phyloP scores from a whole-genome alignment of 2,888 invertebrate genomes.

The Calliscelio sp. region DNA sequence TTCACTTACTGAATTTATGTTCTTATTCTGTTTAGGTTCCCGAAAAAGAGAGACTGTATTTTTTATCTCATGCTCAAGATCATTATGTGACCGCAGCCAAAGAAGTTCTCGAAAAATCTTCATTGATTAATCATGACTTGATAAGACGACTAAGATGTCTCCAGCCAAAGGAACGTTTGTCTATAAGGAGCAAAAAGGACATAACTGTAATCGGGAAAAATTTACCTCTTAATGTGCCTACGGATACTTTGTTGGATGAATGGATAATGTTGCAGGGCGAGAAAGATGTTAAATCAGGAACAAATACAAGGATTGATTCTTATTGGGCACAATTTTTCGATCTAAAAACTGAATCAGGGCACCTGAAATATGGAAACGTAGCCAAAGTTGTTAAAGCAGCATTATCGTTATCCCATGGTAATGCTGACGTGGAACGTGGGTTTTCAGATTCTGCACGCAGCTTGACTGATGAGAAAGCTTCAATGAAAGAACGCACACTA shows the following conservation, averaged over 20 bases:
- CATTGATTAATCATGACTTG: conserved; percentile 16
- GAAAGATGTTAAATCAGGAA: conserved; percentile 28
- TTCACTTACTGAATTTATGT: conserved; percentile 3
- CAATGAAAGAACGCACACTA: conserved; percentile 63
- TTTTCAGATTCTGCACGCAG: conserved; percentile 62
- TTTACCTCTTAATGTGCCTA: conserved; percentile 48
- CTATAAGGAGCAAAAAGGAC: conserved; percentile 7
- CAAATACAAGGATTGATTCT: conserved; percentile 55
- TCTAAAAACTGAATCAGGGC: conserved; percentile 45
- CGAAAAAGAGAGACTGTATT: neutral
- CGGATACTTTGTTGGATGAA: conserved; percentile 45
- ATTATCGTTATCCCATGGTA: conserved; percentile 67
- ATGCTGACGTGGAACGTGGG: conserved; percentile 67
- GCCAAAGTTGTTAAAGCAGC: conserved; percentile 61
- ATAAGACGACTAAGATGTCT: conserved; percentile 6
- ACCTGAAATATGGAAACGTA: conserved; percentile 50
- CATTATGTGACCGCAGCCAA: conserved; percentile 37
- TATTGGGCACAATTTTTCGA: conserved; percentile 65
- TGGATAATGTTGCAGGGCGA: conserved; percentile 64
- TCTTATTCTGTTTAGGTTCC: neutral
- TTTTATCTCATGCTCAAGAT: conserved; percentile 26
- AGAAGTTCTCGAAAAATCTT: conserved; percentile 32
- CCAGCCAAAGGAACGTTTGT: conserved; percentile 7
- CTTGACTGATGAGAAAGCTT: conserved; percentile 63
- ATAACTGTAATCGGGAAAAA: conserved; percentile 39